Conservation (phyloP, 2,797 vertebrate species). For the Paramormyrops hopkinsi region DNA sequence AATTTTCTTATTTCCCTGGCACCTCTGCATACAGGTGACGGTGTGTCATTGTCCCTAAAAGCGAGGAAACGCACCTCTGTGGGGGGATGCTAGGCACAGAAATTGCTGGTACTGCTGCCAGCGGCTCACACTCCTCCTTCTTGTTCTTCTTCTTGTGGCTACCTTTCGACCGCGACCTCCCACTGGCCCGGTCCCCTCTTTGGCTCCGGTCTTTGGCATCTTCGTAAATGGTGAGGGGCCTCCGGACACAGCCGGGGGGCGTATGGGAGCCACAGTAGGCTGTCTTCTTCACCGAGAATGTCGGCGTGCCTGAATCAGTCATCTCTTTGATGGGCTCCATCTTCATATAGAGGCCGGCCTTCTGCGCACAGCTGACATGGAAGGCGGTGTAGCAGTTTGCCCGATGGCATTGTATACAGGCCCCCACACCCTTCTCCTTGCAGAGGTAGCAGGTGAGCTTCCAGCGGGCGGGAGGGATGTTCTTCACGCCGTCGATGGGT, state of each 20-base stretch:
- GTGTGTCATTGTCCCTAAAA: not conserved
- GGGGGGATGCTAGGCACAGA: slow-evolving; percentile 79
- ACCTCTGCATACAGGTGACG: not conserved
- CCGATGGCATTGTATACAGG: slow-evolving; percentile 98
- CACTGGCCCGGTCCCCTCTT: slow-evolving; percentile 60
- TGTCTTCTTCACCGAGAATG: slow-evolving; percentile 91
- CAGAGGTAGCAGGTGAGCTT: slow-evolving; percentile 98
- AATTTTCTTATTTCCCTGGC: not conserved
- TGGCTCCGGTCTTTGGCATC: slow-evolving; percentile 77
- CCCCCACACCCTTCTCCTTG: slow-evolving; percentile 90
- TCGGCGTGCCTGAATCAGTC: slow-evolving; percentile 68
- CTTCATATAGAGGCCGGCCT: slow-evolving; percentile 91
- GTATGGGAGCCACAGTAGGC: slow-evolving; percentile 86
- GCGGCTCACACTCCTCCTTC: slow-evolving; percentile 66
- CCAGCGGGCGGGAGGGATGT: slow-evolving; percentile 93
- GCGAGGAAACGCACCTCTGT: slow-evolving; percentile 71
- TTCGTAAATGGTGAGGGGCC: slow-evolving; percentile 84
- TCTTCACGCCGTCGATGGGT: slow-evolving; percentile 87
- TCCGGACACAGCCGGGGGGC: slow-evolving; percentile 70
- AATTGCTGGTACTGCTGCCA: slow-evolving; percentile 60
- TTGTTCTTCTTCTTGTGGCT: slow-evolving; percentile 76
- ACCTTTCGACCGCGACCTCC: slow-evolving; percentile 69
- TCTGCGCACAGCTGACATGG: slow-evolving; percentile 93
- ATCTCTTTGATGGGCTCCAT: slow-evolving; percentile 93
- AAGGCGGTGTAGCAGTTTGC: slow-evolving; percentile 98